phyloP scores from a whole-genome alignment of 1,140 invertebrate genomes.

The Drosophila cardini region DNA sequence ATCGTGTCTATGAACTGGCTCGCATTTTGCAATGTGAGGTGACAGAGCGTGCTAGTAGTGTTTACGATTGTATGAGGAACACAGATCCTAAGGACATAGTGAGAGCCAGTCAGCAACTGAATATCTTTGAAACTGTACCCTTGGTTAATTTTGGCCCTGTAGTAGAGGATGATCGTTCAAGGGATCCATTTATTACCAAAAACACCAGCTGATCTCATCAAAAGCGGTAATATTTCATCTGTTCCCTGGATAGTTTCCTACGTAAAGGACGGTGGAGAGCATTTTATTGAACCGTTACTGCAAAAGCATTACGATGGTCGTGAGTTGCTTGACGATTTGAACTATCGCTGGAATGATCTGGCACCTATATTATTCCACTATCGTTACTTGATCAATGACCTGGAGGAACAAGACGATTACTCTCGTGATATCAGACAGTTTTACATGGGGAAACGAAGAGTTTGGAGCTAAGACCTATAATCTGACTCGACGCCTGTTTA shows the following conservation, averaged over 20 bases:
- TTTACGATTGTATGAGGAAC: constrained; percentile 87
- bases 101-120: constrained; percentile 33
- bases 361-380: constrained; percentile 25
- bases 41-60: too few species aligned
- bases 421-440: constrained; percentile 18
- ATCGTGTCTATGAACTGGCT: constrained; percentile 86
- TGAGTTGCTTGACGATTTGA: constrained; percentile 5
- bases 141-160: constrained; percentile 87
- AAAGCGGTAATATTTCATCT: constrained; percentile 84
- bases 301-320: constrained; percentile 3
- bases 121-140: constrained; percentile 86
- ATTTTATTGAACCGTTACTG: constrained; percentile 83
- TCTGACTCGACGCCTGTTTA: constrained; percentile 39
- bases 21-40: constrained; percentile 86
- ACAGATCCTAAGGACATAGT: constrained; percentile 75
- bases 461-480: constrained; percentile 21
- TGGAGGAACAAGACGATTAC: constrained; percentile 23
- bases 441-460: constrained; percentile 15
- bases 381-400: not conserved
- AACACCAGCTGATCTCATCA: constrained; percentile 84
- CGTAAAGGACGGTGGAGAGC: constrained; percentile 85
- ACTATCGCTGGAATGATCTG: constrained; percentile 45
- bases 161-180: constrained; percentile 77
- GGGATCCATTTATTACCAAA: constrained; percentile 83
- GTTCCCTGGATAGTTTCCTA: constrained; percentile 86